A percentile compares a stretch with the other conserved stretches of the same genome.
These are phyloP conservation scores for Watsonalla binaria DNA, from an alignment of 2,888 invertebrate genomes.

Conservation along the genomic window DNA sequence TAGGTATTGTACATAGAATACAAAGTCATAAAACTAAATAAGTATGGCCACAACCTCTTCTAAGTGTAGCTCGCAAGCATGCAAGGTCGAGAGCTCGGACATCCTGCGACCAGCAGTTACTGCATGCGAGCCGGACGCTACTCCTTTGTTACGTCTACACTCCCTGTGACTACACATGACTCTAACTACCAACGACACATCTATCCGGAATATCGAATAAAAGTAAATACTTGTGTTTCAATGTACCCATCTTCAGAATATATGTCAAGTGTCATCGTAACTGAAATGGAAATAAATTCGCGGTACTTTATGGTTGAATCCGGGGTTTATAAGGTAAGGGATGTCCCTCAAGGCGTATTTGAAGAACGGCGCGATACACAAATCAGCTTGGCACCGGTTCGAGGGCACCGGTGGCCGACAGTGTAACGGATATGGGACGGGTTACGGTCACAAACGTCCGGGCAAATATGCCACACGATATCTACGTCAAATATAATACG, in stretches of 20 bases:
- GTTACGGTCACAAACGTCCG: conserved; percentile 5
- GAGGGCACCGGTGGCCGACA: conserved; percentile 17
- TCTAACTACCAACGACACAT: not conserved
- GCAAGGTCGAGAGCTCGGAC: conserved; percentile 18
- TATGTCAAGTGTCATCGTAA: too few species aligned
- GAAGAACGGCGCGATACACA: conserved; percentile 16
- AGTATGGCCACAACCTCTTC: not conserved
- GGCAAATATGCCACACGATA: not conserved
- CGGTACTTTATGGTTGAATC: too few species aligned
- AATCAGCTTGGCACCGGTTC: conserved; percentile 22
- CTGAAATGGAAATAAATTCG: too few species aligned
- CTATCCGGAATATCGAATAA: not conserved
- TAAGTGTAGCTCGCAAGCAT: conserved; percentile 9
- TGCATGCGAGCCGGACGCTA: conserved; percentile 21
- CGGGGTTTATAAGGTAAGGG: not conserved
- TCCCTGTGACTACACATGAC: not conserved
- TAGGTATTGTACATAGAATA: too few species aligned
- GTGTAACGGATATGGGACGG: conserved; percentile 13
- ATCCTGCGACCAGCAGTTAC: conserved; percentile 27
- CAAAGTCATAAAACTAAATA: not conserved
- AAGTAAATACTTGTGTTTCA: too few species aligned
- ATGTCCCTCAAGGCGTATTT: conserved; percentile 5
- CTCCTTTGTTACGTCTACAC: conserved; percentile 15
- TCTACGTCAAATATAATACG: conserved; percentile 2
- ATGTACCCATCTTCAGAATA: too few species aligned